These are phyloP conservation scores for Bufo gargarizans DNA, from an alignment of 2,113 vertebrate species.

Conservation along the genomic window DNA sequence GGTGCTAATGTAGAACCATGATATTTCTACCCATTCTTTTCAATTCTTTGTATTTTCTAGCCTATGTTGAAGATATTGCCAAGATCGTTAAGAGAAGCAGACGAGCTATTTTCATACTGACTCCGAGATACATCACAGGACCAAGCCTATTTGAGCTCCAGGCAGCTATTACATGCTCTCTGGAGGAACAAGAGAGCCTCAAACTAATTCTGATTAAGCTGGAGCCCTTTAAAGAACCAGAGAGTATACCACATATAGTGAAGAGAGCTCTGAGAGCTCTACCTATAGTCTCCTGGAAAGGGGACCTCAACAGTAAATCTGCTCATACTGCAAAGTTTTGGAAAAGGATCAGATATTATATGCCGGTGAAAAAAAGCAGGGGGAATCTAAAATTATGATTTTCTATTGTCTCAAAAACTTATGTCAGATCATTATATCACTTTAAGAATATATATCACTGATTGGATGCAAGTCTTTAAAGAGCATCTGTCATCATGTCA, in stretches of 20 bases:
- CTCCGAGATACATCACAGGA: slow-evolving; percentile 75
- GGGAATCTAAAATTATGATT: neutral
- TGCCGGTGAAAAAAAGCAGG: slow-evolving; percentile 72
- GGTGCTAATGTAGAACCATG: neutral
- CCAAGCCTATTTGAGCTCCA: slow-evolving; percentile 83
- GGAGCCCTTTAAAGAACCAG: slow-evolving; percentile 69
- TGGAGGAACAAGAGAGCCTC: slow-evolving; percentile 70
- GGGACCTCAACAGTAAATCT: slow-evolving; percentile 62
- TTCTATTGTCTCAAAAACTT: neutral
- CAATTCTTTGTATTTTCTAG: slow-evolving; percentile 64
- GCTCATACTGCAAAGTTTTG: slow-evolving; percentile 77
- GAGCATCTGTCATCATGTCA: no score
- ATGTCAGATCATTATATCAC: neutral
- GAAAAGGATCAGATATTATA: slow-evolving; percentile 75
- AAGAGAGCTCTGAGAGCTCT: slow-evolving; percentile 80
- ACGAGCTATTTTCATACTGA: slow-evolving; percentile 82
- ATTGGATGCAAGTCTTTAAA: no score
- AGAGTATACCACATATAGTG: slow-evolving; percentile 75
- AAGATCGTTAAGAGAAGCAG: slow-evolving; percentile 78
- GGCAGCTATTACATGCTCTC: slow-evolving; percentile 78
- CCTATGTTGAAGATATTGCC: slow-evolving; percentile 83
- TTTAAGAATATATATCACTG: no score
- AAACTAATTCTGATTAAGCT: slow-evolving; percentile 78
- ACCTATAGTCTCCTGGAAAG: slow-evolving; percentile 76
- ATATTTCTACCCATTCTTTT: neutral